phyloP scores from a whole-genome alignment of 2,113 vertebrate species.

The Lepus americanus region DNA sequence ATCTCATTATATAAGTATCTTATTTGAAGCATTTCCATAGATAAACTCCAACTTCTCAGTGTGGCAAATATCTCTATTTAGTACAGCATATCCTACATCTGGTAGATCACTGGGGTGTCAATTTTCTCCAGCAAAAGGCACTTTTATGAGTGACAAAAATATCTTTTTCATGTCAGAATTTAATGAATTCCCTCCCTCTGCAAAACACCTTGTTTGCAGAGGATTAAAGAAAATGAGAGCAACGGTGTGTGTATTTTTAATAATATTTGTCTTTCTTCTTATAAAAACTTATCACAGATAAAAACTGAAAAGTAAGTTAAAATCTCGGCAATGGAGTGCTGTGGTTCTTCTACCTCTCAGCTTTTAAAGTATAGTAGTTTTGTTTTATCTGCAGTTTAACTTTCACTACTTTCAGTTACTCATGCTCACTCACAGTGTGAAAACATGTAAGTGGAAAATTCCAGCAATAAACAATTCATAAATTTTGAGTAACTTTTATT shows the following conservation, averaged over 20 bases:
- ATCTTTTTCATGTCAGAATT: neutral
- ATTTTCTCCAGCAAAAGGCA: neutral
- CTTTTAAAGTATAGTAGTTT: neutral
- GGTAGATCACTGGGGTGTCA: neutral
- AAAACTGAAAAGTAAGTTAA: conserved; percentile 14
- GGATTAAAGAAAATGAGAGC: neutral
- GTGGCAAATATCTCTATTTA: neutral
- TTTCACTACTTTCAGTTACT: no score
- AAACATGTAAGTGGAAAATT: no score
- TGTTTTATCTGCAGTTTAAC: no score
- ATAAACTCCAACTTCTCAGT: neutral
- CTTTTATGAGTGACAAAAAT: neutral
- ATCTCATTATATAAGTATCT: neutral
- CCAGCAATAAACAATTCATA: no score
- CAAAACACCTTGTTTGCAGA: neutral
- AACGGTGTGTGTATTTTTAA: neutral
- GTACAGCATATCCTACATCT: neutral
- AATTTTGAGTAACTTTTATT: no score
- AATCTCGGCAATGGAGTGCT: neutral
- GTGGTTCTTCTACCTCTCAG: neutral
- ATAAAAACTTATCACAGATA: neutral
- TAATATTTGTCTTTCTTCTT: neutral
- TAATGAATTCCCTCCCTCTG: neutral
- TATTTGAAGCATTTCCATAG: neutral
- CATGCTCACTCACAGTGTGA: no score